phyloP scores from a whole-genome alignment of 2,113 vertebrate genomes.

The Phalacrocorax brasilianus region DNA sequence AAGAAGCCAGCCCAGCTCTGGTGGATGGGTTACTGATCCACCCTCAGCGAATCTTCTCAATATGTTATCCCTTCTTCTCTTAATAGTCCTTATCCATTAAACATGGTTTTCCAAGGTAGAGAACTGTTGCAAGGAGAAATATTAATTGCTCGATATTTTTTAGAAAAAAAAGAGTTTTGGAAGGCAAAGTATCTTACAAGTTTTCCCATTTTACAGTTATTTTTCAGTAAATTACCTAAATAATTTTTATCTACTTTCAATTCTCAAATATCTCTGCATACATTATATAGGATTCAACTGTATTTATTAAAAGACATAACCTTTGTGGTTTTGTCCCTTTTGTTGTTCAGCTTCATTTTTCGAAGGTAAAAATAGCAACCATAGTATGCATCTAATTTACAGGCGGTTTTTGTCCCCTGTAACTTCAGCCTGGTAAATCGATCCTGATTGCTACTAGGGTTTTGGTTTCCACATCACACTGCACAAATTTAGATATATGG shows the following conservation, averaged over 20 bases:
- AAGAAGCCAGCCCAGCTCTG: background rate
- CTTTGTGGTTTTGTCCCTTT: background rate
- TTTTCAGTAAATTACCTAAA: background rate
- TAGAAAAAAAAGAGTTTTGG: background rate
- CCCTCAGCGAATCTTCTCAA: background rate
- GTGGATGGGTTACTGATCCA: background rate
- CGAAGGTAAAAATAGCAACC: background rate
- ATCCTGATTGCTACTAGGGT: background rate
- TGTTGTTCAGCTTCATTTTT: background rate
- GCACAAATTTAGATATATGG: no score
- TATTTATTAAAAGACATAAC: background rate
- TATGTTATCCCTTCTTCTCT: background rate
- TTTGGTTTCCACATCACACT: background rate
- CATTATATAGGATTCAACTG: background rate
- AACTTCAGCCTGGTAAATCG: background rate
- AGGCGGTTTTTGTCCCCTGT: background rate
- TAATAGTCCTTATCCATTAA: background rate
- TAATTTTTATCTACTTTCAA: background rate
- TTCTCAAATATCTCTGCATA: background rate
- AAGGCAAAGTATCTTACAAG: background rate
- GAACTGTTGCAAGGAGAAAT: background rate
- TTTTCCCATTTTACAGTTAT: background rate
- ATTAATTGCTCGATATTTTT: background rate
- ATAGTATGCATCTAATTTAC: accelerated
- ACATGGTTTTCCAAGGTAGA: background rate